Evolutionary conservation across 2,888 invertebrate species (phyloP).

Genomic region (Parascotia fuliginaria): DNA sequence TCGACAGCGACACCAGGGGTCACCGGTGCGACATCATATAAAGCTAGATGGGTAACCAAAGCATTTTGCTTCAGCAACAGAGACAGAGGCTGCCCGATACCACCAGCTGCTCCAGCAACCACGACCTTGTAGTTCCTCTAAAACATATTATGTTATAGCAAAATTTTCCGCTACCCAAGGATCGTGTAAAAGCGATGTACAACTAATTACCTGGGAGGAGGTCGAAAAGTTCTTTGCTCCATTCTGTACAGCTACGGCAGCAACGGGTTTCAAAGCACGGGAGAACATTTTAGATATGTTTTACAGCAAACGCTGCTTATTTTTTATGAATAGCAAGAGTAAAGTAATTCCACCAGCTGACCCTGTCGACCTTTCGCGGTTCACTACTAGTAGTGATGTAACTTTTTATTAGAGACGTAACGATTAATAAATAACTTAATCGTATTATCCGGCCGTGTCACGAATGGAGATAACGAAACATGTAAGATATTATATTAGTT

Average conservation of each 20-base stretch:
- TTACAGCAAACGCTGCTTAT: slow-evolving; percentile 27
- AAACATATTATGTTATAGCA: slow-evolving; percentile 19
- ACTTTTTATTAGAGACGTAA: no score
- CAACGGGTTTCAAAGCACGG: slow-evolving; percentile 86
- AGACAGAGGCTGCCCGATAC: slow-evolving; percentile 98
- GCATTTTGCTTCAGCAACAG: slow-evolving; percentile 96
- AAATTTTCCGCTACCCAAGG: background rate
- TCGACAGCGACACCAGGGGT: slow-evolving; percentile 99
- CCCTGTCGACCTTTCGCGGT: slow-evolving; percentile 68
- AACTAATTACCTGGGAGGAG: slow-evolving; percentile 78
- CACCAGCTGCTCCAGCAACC: slow-evolving; percentile 98
- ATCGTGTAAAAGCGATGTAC: background rate
- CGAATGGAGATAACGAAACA: no score
- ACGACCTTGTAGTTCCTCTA: slow-evolving; percentile 96
- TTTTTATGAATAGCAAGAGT: slow-evolving; percentile 32
- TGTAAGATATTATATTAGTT: no score
- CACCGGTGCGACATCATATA: slow-evolving; percentile 95
- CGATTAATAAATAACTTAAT: no score
- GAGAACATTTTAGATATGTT: slow-evolving; percentile 85
- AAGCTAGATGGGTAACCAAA: slow-evolving; percentile 91
- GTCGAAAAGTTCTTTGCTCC: slow-evolving; percentile 87
- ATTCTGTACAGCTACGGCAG: slow-evolving; percentile 77
- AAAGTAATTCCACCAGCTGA: slow-evolving; percentile 51
- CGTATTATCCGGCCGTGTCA: no score
- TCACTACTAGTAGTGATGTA: slow-evolving; percentile 50